These are phyloP conservation scores for Plecotus auritus DNA, from an alignment of 2,113 vertebrate species.

Conservation along the genomic window DNA sequence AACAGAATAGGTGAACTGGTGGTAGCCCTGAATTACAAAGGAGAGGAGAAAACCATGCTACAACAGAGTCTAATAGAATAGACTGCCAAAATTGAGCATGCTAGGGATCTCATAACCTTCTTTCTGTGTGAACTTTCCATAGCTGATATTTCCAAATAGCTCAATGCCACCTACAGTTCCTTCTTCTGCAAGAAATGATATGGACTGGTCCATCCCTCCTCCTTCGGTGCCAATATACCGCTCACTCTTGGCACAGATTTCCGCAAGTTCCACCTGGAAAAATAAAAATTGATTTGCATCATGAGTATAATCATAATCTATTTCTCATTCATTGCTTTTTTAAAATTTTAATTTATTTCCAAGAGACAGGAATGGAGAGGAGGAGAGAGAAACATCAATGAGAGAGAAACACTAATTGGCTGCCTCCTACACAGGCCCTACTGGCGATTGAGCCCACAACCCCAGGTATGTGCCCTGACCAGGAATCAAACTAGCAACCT, in stretches of 20 bases:
- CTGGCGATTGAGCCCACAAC: background rate
- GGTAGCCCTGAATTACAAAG: background rate
- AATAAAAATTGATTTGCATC: conserved; percentile 34
- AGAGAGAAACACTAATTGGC: background rate
- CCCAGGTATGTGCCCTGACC: background rate
- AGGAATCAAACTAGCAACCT: background rate
- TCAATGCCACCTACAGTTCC: conserved; percentile 87
- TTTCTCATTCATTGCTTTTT: conserved; percentile 27
- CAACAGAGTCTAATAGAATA: background rate
- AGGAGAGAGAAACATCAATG: background rate
- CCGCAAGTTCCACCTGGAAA: conserved; percentile 89
- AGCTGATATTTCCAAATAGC: background rate
- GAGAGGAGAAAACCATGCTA: background rate
- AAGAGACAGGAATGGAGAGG: background rate
- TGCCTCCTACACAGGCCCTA: background rate
- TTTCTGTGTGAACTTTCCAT: background rate
- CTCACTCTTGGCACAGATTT: conserved; percentile 93
- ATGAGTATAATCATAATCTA: background rate
- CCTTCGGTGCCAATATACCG: conserved; percentile 96
- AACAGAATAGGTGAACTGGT: background rate
- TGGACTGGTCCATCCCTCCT: conserved; percentile 99
- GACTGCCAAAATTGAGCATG: background rate
- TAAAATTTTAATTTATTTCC: background rate
- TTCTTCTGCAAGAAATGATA: conserved; percentile 95
- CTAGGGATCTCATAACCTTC: background rate